Conservation (phyloP, 1,140 invertebrate species). For the Melipona quadrifasciata region DNA sequence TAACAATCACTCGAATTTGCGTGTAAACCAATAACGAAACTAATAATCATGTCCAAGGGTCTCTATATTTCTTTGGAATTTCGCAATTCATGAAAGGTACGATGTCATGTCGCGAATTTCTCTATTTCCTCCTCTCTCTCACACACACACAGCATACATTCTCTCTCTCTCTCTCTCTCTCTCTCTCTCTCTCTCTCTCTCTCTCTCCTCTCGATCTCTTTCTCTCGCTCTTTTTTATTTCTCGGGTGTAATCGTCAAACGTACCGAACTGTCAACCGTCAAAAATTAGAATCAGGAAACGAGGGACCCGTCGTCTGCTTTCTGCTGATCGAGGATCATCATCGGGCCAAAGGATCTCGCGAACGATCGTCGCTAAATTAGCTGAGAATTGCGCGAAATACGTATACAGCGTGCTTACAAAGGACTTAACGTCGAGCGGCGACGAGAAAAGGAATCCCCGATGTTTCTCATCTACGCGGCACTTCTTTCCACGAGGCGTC, state of each 20-base stretch:
- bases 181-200: constrained; percentile 23
- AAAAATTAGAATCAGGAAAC: constrained; percentile 37
- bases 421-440: constrained; percentile 30
- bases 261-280: constrained; percentile 45
- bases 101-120: constrained; percentile 50
- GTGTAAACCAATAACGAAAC: not conserved
- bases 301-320: constrained; percentile 6
- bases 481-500: not conserved
- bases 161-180: constrained; percentile 19
- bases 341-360: not conserved
- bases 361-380: constrained; percentile 25
- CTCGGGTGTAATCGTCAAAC: constrained; percentile 39
- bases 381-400: constrained; percentile 28
- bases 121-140: constrained; percentile 17
- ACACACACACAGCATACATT: too few relatives aligned
- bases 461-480: not conserved
- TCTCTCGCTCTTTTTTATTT: constrained; percentile 41
- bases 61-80: constrained; percentile 40
- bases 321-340: not conserved
- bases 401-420: constrained; percentile 34
- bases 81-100: constrained; percentile 50
- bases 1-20: constrained; percentile 7
- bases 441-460: constrained; percentile 2
- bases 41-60: constrained; percentile 20
- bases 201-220: constrained; percentile 9